These are phyloP conservation scores for Panurus biarmicus DNA, from an alignment of 2,113 vertebrate genomes.

Conservation along the genomic window DNA sequence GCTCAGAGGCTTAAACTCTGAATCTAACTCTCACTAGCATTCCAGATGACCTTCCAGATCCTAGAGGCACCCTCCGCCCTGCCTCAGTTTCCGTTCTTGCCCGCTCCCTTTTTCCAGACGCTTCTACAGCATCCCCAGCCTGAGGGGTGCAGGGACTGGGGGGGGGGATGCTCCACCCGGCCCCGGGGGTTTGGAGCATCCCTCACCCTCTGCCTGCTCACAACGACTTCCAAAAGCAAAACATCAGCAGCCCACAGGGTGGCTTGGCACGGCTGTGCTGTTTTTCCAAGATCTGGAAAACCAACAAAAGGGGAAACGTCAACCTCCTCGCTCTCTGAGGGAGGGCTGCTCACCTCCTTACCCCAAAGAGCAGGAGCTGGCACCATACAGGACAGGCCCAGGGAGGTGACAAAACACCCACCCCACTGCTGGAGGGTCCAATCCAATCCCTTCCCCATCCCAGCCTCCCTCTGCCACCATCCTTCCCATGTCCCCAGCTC, in stretches of 20 bases:
- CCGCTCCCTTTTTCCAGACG: not conserved
- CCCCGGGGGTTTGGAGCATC: accelerated
- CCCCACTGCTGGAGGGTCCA: accelerated
- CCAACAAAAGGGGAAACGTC: not conserved
- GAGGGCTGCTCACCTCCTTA: not conserved
- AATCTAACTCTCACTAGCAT: not conserved
- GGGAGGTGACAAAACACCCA: not conserved
- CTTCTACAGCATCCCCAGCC: accelerated
- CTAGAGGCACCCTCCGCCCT: not conserved
- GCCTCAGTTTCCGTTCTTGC: not conserved
- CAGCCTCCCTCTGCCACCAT: not conserved
- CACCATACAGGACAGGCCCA: accelerated
- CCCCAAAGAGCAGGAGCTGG: not conserved
- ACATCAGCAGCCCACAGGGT: not conserved
- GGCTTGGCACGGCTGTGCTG: not conserved
- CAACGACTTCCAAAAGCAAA: not conserved
- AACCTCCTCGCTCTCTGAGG: accelerated
- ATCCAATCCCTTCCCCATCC: not conserved
- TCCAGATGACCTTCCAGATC: not conserved
- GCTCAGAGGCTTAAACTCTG: not conserved
- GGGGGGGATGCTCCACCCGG: not conserved
- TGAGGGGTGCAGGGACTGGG: not conserved
- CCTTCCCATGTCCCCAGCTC: not conserved
- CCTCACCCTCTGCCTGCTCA: not conserved
- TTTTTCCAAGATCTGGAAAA: not conserved